Conservation (phyloP, 1,140 invertebrate genomes). For the Drosophila nannoptera region DNA sequence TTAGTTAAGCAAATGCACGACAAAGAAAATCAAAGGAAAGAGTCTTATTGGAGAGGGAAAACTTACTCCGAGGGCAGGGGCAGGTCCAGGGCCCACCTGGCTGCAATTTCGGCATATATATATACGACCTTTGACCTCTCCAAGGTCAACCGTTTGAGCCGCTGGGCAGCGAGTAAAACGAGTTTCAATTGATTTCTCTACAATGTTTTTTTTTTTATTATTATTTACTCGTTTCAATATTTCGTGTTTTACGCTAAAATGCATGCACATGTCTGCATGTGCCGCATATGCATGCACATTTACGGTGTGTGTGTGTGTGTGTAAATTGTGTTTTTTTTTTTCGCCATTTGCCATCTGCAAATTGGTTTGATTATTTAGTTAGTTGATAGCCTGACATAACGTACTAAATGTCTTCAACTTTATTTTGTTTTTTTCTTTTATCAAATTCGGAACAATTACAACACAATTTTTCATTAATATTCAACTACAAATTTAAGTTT, state of each 20-base stretch:
- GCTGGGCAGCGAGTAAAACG: neutral
- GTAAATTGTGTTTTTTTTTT: constrained; percentile 14
- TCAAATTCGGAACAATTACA: constrained; percentile 56
- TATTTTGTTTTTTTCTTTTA: constrained; percentile 41
- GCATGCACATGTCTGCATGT: constrained; percentile 19
- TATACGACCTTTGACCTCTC: too few species aligned
- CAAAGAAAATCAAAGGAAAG: neutral
- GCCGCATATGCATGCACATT: too few species aligned
- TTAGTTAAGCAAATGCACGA: neutral
- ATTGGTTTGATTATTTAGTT: neutral
- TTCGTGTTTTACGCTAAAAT: constrained; percentile 47
- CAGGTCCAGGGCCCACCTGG: too few species aligned
- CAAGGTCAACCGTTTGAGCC: too few species aligned
- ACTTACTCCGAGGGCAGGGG: too few species aligned
- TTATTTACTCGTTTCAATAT: constrained; percentile 42
- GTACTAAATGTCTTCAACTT: constrained; percentile 44
- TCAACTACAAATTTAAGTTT: constrained; percentile 33
- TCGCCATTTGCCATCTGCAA: constrained; percentile 1
- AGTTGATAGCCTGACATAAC: constrained; percentile 9
- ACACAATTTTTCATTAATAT: constrained; percentile 44
- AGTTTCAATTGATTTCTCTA: constrained; percentile 23
- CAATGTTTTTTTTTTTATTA: constrained; percentile 32
- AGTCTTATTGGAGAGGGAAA: neutral
- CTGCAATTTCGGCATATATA: too few species aligned
- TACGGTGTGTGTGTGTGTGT: neutral